Evolutionary conservation across 2,888 invertebrate genomes (phyloP).

Genomic region (Habrosyne pyritoides): DNA sequence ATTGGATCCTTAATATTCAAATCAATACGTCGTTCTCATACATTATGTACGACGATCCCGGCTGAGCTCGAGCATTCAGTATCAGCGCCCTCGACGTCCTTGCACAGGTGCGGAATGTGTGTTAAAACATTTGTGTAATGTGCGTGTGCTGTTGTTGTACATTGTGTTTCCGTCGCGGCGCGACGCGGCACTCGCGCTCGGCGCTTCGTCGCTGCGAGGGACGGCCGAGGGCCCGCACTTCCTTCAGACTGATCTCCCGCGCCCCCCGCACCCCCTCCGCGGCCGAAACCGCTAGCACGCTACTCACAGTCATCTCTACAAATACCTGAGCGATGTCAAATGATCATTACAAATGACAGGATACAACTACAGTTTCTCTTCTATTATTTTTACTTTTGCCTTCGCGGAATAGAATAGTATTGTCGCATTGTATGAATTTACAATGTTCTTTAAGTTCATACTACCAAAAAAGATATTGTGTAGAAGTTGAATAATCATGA

Average conservation of each 20-base stretch:
- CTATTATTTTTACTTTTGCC: no score
- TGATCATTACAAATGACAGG: no score
- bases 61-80: neutral
- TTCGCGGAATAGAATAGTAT: no score
- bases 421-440: no score
- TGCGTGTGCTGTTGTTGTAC: neutral
- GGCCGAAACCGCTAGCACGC: neutral
- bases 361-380: no score
- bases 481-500: no score
- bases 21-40: slow-evolving; percentile 5
- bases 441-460: no score
- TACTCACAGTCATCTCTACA: neutral
- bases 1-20: slow-evolving; percentile 6
- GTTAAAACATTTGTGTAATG: neutral
- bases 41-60: slow-evolving; percentile 1
- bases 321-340: neutral
- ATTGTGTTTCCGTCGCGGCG: neutral
- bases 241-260: neutral
- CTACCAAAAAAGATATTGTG: no score
- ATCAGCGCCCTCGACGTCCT: neutral
- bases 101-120: neutral
- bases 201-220: neutral
- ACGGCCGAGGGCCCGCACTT: neutral
- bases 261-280: neutral
- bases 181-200: neutral